Percentiles rank a stretch among this genome's conserved stretches.
phyloP scores from a whole-genome alignment of 2,113 vertebrate species.

The Silurus asotus region DNA sequence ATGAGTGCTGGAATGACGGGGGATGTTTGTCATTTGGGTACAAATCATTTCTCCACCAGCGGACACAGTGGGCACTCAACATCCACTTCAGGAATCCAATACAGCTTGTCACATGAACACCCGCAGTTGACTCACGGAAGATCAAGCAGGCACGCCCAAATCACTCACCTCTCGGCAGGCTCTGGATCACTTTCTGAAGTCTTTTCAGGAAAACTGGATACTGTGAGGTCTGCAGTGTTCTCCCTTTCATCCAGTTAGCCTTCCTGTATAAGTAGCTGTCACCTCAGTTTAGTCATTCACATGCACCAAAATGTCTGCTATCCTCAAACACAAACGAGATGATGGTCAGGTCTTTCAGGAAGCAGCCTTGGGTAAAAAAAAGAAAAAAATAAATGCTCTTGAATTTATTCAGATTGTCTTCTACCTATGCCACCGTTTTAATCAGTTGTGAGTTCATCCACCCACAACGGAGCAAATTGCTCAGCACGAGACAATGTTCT shows the following conservation, averaged over 20 bases:
- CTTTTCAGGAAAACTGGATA: neutral
- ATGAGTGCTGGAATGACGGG: neutral
- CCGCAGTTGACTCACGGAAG: conserved; percentile 13
- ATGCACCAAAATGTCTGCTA: neutral
- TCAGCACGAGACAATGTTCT: neutral
- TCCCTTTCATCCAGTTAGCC: neutral
- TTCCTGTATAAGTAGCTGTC: conserved; percentile 7
- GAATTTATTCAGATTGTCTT: neutral
- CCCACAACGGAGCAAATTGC: neutral
- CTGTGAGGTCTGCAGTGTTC: neutral
- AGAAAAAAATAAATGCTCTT: neutral
- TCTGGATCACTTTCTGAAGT: conserved; percentile 4
- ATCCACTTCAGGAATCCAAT: conserved; percentile 32
- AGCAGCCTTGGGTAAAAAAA: neutral
- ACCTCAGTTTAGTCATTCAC: neutral
- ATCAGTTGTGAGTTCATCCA: conserved; percentile 6
- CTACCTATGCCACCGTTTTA: neutral
- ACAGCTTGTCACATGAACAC: neutral
- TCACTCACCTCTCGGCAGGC: conserved; percentile 14
- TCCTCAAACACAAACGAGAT: neutral
- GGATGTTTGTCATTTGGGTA: conserved; percentile 29
- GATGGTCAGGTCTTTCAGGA: neutral
- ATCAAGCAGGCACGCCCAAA: neutral
- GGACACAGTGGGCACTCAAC: conserved; percentile 19
- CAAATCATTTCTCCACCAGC: conserved; percentile 28